Conservation (phyloP, 1,140 invertebrate species). For the roundworm (Caenorhabditis elegans) region WBcel235 BX284604.4:2480001-2480500, state of each 20-base stretch:
- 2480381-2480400: too few species aligned
- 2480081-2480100: neutral
- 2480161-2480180: neutral
- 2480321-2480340: too few species aligned
- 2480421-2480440: too few species aligned
- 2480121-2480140: slow-evolving; percentile 17
- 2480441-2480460: too few species aligned
- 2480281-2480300: too few species aligned
- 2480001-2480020: neutral
- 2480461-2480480: too few species aligned
- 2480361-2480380: too few species aligned
- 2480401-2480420: too few species aligned
- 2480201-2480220: neutral
- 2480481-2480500: too few species aligned
- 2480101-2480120: neutral
- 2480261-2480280: too few species aligned
- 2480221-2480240: neutral
- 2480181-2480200: slow-evolving; percentile 11
- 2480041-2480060: neutral
- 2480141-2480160: neutral
- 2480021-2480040: slow-evolving; percentile 8
- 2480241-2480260: neutral
- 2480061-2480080: neutral
- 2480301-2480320: too few species aligned
- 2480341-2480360: too few species aligned